Percentiles rank a stretch among this genome's conserved stretches.
Conservation (phyloP, 2,797 vertebrate species). For the Mus caroli region DNA sequence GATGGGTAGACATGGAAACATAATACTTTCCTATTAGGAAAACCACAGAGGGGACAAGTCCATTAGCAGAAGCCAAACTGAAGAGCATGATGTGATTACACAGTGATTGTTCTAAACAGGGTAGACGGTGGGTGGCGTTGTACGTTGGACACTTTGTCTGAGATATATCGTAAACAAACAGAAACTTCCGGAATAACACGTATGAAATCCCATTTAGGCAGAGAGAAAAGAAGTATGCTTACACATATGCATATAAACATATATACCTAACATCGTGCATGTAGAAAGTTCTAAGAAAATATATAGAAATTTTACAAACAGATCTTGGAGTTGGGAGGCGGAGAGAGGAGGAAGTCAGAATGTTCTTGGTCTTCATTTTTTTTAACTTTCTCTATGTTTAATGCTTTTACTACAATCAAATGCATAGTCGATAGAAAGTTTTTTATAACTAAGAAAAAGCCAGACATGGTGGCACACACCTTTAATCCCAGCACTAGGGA, state of each 20-base stretch:
- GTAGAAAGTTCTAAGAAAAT: background rate
- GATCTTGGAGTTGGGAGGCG: background rate
- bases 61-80: background rate
- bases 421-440: background rate
- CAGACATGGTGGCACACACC: background rate
- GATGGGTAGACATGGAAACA: fast-evolving
- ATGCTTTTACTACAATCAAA: background rate
- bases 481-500: background rate
- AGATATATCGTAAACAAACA: background rate
- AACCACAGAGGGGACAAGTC: too few relatives aligned
- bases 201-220: background rate
- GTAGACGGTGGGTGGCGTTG: too few relatives aligned
- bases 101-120: background rate
- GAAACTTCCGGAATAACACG: background rate
- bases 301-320: background rate
- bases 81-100: background rate
- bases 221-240: background rate
- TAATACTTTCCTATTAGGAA: background rate
- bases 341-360: background rate
- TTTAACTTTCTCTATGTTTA: background rate
- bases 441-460: background rate
- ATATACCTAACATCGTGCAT: background rate
- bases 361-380: background rate
- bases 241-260: background rate
- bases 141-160: background rate